A percentile compares a stretch with the other conserved stretches of the same genome.
Evolutionary conservation across 2,888 invertebrate species (phyloP).

Genomic region (Leptopilina myrica): DNA sequence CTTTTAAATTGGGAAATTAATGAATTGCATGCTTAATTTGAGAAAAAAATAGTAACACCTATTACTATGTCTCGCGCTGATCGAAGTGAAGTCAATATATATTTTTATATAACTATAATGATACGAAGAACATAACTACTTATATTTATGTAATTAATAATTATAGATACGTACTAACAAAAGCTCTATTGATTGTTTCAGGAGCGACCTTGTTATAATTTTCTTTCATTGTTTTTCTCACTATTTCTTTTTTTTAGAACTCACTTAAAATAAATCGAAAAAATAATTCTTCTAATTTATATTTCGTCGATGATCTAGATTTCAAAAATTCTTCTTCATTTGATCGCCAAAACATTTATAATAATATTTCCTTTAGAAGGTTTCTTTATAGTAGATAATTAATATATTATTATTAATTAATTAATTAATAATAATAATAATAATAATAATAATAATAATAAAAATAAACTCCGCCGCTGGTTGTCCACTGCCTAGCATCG

Average conservation of each 20-base stretch:
- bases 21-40: background rate
- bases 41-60: background rate
- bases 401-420: too few relatives aligned
- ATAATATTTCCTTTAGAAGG: background rate
- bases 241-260: slow-evolving; percentile 42
- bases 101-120: background rate
- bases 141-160: slow-evolving; percentile 27
- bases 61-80: background rate
- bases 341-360: background rate
- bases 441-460: background rate
- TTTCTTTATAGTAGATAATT: background rate
- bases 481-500: too few relatives aligned
- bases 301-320: background rate
- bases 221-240: slow-evolving; percentile 24
- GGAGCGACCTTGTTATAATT: slow-evolving; percentile 59
- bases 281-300: slow-evolving; percentile 51
- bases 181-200: slow-evolving; percentile 75
- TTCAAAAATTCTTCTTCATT: background rate
- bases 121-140: background rate
- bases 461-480: too few relatives aligned
- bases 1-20: background rate
- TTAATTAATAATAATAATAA: too few relatives aligned
- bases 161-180: slow-evolving; percentile 68
- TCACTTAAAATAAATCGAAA: slow-evolving; percentile 51
- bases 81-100: slow-evolving; percentile 29